Base-by-base conservation (phyloP, 1,140 invertebrate genomes). In the Drosophila jambulina region DNA sequence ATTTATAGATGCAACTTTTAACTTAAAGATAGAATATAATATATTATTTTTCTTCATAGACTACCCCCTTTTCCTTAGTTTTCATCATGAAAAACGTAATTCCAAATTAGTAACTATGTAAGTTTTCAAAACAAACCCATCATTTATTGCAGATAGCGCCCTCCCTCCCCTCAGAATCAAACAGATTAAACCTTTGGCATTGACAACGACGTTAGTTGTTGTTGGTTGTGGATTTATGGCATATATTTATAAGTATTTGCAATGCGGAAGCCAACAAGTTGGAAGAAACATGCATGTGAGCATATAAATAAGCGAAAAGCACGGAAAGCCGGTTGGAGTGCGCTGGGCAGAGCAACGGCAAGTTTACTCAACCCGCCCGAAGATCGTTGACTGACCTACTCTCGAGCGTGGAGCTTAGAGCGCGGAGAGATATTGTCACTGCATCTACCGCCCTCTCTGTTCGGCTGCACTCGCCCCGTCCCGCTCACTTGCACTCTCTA, bases 311-410 rank as follows among this genome's bases (percentile, higher is more conserved):
- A 59, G 56, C 46, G 19, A 58, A 83, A 80, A 71, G 78, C 82
- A 56, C 58, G 29, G 32, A 82, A 88, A 88, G 85, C 85, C 85
- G 85, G 85, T 88, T 88, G 59, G 62, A 48, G 43, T 27, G 63
- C 51, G 45, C 15, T 58, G 12, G 23, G n/a, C 40, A 65, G 40
- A 46, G 63, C 21, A 61, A 25, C 29, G 63, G 51, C 64, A 78
- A 88, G 81, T 75, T 78, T 67, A 79, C 76, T 78, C 65, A 86
- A 77, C 76, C 67, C 76, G 25, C 21, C 21, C 25, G 49, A 84
- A 84, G 84, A 87, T 88, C 84, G 84, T 88, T 88, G 84, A 87
- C 81, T 87, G 84, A 87, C 84, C 84, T 87, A 87, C 80, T 87
- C 84, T 75, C 74, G 60, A 59, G 54, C 64, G 12, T 45, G 4